Evolutionary conservation across 2,888 invertebrate genomes (phyloP).

Genomic region (Hedychridium roseum): DNA sequence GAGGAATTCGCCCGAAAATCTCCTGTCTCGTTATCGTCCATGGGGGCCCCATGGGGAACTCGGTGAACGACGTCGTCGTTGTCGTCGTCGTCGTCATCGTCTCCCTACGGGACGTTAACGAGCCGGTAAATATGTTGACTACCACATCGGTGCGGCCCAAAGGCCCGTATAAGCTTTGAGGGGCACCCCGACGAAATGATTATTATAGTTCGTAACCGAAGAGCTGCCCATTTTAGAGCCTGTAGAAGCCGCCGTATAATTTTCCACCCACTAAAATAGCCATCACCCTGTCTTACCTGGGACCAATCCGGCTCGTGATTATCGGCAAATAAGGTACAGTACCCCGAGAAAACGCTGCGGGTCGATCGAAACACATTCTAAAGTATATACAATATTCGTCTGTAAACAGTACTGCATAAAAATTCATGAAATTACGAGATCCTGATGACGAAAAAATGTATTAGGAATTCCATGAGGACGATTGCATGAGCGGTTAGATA

Average conservation of each 20-base stretch:
- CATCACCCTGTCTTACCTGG: slow-evolving; percentile 53
- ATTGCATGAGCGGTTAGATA: too few relatives aligned
- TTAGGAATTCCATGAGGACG: too few relatives aligned
- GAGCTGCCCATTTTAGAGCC: slow-evolving; percentile 63
- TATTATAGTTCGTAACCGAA: slow-evolving; percentile 63
- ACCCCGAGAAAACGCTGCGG: slow-evolving; percentile 40
- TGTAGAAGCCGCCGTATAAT: slow-evolving; percentile 63
- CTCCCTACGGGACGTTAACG: slow-evolving; percentile 59
- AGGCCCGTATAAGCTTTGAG: neutral
- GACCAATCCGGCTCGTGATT: slow-evolving; percentile 57
- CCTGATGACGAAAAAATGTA: too few relatives aligned
- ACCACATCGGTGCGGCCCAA: slow-evolving; percentile 46
- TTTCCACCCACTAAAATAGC: slow-evolving; percentile 65
- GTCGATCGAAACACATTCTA: neutral
- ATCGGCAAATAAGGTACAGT: slow-evolving; percentile 63
- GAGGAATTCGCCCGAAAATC: slow-evolving; percentile 6
- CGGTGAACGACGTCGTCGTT: too few relatives aligned
- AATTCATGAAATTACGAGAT: too few relatives aligned
- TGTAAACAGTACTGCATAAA: too few relatives aligned
- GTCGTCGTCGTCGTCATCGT: slow-evolving; percentile 25
- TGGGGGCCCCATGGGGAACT: too few relatives aligned
- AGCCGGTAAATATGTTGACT: slow-evolving; percentile 64
- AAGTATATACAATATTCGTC: too few relatives aligned
- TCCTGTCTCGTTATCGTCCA: slow-evolving; percentile 24
- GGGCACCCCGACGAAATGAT: slow-evolving; percentile 58